Evolutionary conservation across 1,140 invertebrate genomes (phyloP).

Genomic region (Anoplolepis gracilipes): DNA sequence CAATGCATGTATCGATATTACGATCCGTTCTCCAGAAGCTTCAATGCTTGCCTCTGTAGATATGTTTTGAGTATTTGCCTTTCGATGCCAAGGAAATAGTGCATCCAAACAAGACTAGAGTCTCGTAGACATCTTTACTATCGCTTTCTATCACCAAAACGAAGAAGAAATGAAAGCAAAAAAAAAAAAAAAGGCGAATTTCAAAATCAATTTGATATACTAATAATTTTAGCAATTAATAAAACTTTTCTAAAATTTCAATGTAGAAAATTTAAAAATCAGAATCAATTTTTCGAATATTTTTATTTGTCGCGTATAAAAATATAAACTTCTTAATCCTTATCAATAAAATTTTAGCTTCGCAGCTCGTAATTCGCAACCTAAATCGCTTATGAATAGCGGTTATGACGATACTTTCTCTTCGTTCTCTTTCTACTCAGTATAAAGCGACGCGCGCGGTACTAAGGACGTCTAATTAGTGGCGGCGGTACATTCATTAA

Average conservation of each 20-base stretch:
- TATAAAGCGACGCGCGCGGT: constrained; percentile 49
- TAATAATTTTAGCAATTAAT: not conserved
- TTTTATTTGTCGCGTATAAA: not conserved
- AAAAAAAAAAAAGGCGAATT: not conserved
- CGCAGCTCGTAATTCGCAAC: constrained; percentile 48
- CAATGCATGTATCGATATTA: constrained; percentile 56
- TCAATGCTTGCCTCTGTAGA: not conserved
- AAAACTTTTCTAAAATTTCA: not conserved
- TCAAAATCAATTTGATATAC: not conserved
- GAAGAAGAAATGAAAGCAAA: not conserved
- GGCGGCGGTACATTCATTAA: constrained; percentile 76
- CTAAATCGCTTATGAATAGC: constrained; percentile 73
- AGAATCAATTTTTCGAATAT: not conserved
- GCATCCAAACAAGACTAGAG: not conserved
- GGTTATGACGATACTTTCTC: constrained; percentile 70
- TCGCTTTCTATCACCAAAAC: not conserved
- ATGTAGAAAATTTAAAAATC: not conserved
- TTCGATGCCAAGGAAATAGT: constrained; percentile 9
- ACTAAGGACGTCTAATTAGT: constrained; percentile 79
- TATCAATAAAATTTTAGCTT: constrained; percentile 24
- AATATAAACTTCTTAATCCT: constrained; percentile 18
- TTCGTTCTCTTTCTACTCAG: constrained; percentile 2
- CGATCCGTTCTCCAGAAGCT: not conserved
- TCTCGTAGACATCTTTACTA: not conserved
- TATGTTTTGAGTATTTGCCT: constrained; percentile 2